Conservation (phyloP, 2,113 vertebrate genomes). For the Anas platyrhynchos region DNA sequence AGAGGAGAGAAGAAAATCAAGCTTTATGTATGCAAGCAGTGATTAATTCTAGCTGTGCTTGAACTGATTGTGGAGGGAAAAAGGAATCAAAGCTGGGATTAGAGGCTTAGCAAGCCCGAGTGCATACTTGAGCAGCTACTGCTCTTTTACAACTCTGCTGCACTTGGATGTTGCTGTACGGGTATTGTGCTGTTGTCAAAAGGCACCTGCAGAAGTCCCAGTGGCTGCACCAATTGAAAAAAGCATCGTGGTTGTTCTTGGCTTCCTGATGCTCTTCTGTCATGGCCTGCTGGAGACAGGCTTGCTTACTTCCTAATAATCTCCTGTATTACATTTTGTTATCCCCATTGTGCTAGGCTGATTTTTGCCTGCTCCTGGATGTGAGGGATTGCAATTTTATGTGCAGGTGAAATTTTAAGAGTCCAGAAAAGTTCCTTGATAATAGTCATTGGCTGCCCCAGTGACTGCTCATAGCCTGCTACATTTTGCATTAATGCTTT, state of each 20-base stretch:
- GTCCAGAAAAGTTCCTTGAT: neutral
- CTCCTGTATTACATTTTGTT: neutral
- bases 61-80: neutral
- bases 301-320: neutral
- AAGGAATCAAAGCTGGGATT: constrained; percentile 49
- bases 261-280: neutral
- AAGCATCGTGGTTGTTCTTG: neutral
- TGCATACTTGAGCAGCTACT: neutral
- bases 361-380: neutral
- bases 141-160: neutral
- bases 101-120: constrained; percentile 35
- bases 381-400: neutral
- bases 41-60: constrained; percentile 40
- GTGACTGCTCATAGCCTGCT: neutral
- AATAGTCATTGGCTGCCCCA: neutral
- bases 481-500: neutral
- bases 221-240: neutral
- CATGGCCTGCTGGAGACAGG: neutral
- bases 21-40: constrained; percentile 17
- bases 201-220: neutral
- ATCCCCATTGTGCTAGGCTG: neutral
- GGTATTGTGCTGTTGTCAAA: neutral
- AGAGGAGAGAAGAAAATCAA: neutral
- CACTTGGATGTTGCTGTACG: neutral
- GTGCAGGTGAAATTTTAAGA: neutral